These are phyloP conservation scores for Chaetogeoica ovagalla DNA, from an alignment of 2,888 invertebrate species.

Conservation along the genomic window DNA sequence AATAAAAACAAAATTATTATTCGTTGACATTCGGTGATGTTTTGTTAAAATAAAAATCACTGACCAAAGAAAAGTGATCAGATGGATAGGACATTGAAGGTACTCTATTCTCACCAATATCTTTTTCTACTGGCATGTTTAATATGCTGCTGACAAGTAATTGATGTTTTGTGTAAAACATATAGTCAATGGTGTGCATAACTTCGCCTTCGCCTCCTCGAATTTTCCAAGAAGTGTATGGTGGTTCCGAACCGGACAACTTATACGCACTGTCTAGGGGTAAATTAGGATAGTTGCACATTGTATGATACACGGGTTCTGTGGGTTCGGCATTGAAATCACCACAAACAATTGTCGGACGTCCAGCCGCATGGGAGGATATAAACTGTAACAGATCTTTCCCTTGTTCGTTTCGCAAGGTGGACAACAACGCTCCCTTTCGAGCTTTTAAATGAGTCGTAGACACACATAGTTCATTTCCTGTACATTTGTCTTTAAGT, in stretches of 20 bases:
- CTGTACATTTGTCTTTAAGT: conserved; percentile 64
- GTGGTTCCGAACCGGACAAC: conserved; percentile 63
- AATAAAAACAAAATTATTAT: conserved; percentile 27
- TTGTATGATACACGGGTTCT: conserved; percentile 71
- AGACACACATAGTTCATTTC: conserved; percentile 68
- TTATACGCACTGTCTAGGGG: conserved; percentile 57
- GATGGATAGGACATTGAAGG: conserved; percentile 74
- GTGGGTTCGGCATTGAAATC: conserved; percentile 77
- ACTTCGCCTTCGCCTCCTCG: conserved; percentile 69
- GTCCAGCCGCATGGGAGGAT: conserved; percentile 60
- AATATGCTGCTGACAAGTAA: conserved; percentile 65
- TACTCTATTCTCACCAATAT: conserved; percentile 69
- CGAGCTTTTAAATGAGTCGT: conserved; percentile 78
- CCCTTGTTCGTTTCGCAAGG: conserved; percentile 71
- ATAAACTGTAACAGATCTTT: conserved; percentile 69
- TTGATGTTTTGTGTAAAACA: conserved; percentile 67
- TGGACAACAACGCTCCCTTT: conserved; percentile 68
- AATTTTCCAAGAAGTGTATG: conserved; percentile 76
- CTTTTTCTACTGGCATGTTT: conserved; percentile 68
- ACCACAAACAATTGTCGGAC: conserved; percentile 71
- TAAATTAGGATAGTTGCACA: conserved; percentile 61
- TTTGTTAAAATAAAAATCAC: conserved; percentile 63
- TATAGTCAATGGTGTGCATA: conserved; percentile 76
- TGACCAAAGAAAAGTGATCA: conserved; percentile 75
- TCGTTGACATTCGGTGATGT: not conserved